Base-by-base conservation (phyloP, 2,797 vertebrate species). In the Myoxocephalus aenaeus region DNA sequence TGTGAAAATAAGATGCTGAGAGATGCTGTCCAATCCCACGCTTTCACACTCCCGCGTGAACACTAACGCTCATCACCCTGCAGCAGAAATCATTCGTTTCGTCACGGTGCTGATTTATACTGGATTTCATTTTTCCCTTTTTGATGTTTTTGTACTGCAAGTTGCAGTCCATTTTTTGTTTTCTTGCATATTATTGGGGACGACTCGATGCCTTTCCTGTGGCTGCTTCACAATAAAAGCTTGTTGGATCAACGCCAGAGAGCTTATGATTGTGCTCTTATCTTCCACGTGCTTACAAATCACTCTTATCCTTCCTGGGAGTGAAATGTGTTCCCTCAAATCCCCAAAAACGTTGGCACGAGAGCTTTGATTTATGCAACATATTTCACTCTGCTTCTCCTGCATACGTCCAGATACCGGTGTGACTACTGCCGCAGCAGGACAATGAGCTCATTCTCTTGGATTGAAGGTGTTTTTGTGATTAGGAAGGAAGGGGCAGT, bases 1-100 rank as follows among this genome's bases (percentile, higher is more conserved):
- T n/a, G 56, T 56, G 78, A 73, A 81, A 83, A 89, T 85, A 81
- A 79, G 88, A 65, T 82, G 75, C 71, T 56, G 80, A 86, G 76
- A 83, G 67, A 65, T 59, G 70, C 75, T 63, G 74, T 81, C 79
- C 3, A 15, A 82, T 67, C 66, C 59, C 74, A 62, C 85, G 79
- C 62, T 54, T 40, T 58, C 17, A 59, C 68, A 80, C 75, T 56
- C 66, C 38, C 15, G 2, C 38, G 65, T 56, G 40, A 78, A 72
- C 73, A 8, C 68, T 17, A 65, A 71, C 44, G 58, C 61, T 79
- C 70, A 59, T 59, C 74, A 29, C 34, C 42, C 27, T 20, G 3
- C 64, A 51, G 65, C 18, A 27, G 53, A 73, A 75, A 59, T 65
- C 13, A 25, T 68, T 27, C 7, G 13, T 69, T 70, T 65, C 42